Evolutionary conservation across 2,888 invertebrate species (phyloP).

Genomic region (Vannuccia rotundouncinata): DNA sequence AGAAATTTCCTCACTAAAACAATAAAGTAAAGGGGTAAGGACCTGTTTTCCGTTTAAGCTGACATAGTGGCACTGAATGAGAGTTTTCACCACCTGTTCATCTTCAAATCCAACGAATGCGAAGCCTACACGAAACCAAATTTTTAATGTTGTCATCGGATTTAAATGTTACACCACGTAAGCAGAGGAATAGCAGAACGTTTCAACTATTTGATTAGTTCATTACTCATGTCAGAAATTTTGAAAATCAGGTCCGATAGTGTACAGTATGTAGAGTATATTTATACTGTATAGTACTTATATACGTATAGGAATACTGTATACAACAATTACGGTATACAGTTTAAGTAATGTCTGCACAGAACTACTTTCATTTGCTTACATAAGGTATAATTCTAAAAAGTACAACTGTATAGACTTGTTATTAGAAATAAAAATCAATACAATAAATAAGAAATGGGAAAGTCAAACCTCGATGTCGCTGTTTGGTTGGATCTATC

Average conservation of each 20-base stretch:
- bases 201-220: background rate
- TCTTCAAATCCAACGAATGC: conserved; percentile 41
- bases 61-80: conserved; percentile 40
- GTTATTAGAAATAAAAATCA: background rate
- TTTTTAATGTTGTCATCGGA: too few species aligned
- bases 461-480: conserved; percentile 38
- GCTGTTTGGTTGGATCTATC: conserved; percentile 39
- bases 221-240: background rate
- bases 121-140: conserved; percentile 40
- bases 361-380: conserved; percentile 2
- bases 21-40: too few species aligned
- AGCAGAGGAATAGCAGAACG: background rate
- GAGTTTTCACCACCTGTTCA: conserved; percentile 39
- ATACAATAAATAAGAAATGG: background rate
- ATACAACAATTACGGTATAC: background rate
- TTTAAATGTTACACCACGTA: background rate
- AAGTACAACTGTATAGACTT: background rate
- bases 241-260: background rate
- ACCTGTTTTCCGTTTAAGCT: conserved; percentile 40
- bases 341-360: background rate
- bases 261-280: background rate
- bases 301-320: background rate
- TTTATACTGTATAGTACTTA: background rate
- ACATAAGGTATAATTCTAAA: background rate
- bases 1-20: too few species aligned